Evolutionary conservation across 2,888 invertebrate genomes (phyloP).

Genomic region (Sinhomidia bicolor): DNA sequence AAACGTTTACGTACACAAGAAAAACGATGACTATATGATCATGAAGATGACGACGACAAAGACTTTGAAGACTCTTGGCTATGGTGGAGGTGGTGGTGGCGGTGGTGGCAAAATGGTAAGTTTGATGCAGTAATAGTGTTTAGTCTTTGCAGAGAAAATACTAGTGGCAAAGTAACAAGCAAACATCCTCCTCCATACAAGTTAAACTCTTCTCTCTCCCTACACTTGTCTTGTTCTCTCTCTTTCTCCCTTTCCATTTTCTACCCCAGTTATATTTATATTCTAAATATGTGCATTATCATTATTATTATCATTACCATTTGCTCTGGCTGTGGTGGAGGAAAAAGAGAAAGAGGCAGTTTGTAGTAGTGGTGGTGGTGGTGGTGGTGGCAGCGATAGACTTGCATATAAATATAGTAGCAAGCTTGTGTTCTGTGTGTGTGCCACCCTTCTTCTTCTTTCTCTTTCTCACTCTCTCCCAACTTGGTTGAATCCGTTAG

Average conservation of each 20-base stretch:
- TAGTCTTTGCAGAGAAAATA: slow-evolving; percentile 23
- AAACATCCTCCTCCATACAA: slow-evolving; percentile 13
- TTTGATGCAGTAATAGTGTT: not conserved
- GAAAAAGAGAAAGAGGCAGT: not conserved
- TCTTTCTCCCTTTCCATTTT: slow-evolving; percentile 13
- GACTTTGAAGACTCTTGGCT: not conserved
- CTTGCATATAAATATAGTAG: not conserved
- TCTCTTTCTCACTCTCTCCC: slow-evolving; percentile 54
- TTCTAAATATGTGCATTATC: slow-evolving; percentile 42
- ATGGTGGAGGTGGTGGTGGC: not conserved
- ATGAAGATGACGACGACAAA: not conserved
- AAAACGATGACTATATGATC: not conserved
- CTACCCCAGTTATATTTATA: slow-evolving; percentile 36
- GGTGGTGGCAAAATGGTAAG: not conserved
- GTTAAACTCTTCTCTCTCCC: not conserved
- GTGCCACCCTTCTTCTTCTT: slow-evolving; percentile 42
- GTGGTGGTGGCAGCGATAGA: not conserved
- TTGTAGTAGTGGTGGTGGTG: not conserved
- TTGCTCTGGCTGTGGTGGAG: not conserved
- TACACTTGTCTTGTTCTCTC: not conserved
- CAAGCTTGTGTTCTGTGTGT: slow-evolving; percentile 29
- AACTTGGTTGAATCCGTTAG: slow-evolving; percentile 80
- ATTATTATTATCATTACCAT: slow-evolving; percentile 46
- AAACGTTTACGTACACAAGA: not conserved
- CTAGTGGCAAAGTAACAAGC: slow-evolving; percentile 10